Evolutionary conservation across 2,113 vertebrate species (phyloP).

Genomic region (Sterna hirundo): DNA sequence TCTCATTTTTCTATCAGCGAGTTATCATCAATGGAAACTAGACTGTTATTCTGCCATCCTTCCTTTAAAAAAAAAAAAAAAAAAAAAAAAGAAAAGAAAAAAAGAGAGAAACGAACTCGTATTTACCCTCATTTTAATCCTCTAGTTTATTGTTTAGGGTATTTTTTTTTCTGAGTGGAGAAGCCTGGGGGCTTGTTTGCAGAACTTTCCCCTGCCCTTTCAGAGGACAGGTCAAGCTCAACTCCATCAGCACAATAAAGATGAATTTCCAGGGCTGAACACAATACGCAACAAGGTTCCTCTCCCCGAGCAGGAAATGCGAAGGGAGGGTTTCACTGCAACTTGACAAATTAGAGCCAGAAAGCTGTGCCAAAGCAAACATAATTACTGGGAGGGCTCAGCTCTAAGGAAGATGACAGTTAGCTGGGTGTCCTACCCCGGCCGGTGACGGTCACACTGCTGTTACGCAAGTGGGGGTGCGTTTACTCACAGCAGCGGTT

Average conservation of each 20-base stretch:
- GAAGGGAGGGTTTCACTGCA: conserved; percentile 64
- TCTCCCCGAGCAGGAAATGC: conserved; percentile 70
- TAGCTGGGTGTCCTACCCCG: neutral
- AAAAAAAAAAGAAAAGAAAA: neutral
- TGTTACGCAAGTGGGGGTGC: neutral
- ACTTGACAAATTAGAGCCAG: conserved; percentile 63
- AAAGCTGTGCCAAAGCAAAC: conserved; percentile 65
- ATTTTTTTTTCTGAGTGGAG: conserved; percentile 9
- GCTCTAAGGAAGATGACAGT: neutral
- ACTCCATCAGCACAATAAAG: conserved; percentile 3
- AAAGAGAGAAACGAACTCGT: neutral
- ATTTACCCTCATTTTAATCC: conserved; percentile 16
- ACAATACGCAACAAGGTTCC: conserved; percentile 27
- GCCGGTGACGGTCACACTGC: neutral
- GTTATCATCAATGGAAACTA: conserved; percentile 82
- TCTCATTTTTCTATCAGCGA: conserved; percentile 82
- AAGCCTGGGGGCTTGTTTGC: neutral
- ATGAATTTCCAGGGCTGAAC: conserved; percentile 49
- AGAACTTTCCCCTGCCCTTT: conserved; percentile 14
- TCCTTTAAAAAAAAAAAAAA: neutral
- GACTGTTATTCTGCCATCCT: conserved; percentile 49
- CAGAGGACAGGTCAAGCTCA: conserved; percentile 20
- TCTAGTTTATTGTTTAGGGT: neutral
- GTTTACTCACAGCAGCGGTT: neutral
- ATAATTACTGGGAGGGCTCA: conserved; percentile 42